phyloP scores from a whole-genome alignment of 2,797 vertebrate species.

The Enteromius mattozi region DNA sequence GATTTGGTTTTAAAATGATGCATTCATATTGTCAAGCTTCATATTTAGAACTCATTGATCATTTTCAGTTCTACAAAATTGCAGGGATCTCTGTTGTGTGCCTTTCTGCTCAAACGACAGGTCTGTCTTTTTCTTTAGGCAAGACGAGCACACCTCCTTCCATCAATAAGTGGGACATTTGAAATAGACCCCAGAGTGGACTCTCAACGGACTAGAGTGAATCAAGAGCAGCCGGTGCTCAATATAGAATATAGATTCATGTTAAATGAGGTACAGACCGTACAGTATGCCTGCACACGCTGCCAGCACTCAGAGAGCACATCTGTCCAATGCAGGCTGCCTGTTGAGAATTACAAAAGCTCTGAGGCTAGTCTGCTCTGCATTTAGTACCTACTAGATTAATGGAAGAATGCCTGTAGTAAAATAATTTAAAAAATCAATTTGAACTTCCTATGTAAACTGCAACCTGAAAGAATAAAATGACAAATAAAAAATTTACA shows the following conservation, averaged over 20 bases:
- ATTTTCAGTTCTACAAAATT: neutral
- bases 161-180: slow-evolving; percentile 57
- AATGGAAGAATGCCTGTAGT: neutral
- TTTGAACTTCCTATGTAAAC: neutral
- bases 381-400: slow-evolving; percentile 4
- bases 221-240: slow-evolving; percentile 54
- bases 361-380: slow-evolving; percentile 10
- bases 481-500: neutral
- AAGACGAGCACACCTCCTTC: slow-evolving; percentile 19
- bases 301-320: neutral
- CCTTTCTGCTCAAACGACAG: neutral
- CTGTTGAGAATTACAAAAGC: slow-evolving; percentile 9
- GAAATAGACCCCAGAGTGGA: slow-evolving; percentile 49
- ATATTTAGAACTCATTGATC: neutral
- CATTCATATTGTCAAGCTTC: neutral
- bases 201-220: slow-evolving; percentile 55
- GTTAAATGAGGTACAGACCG: slow-evolving; percentile 33
- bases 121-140: slow-evolving; percentile 19
- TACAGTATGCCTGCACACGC: slow-evolving; percentile 11
- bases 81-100: neutral
- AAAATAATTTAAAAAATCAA: neutral
- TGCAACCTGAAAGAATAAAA: neutral
- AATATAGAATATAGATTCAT: slow-evolving; percentile 51
- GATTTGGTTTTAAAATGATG: neutral
- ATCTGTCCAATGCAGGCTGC: slow-evolving; percentile 9